Base-by-base conservation (phyloP, 2,797 vertebrate genomes). In the Sebastes nivosus region DNA sequence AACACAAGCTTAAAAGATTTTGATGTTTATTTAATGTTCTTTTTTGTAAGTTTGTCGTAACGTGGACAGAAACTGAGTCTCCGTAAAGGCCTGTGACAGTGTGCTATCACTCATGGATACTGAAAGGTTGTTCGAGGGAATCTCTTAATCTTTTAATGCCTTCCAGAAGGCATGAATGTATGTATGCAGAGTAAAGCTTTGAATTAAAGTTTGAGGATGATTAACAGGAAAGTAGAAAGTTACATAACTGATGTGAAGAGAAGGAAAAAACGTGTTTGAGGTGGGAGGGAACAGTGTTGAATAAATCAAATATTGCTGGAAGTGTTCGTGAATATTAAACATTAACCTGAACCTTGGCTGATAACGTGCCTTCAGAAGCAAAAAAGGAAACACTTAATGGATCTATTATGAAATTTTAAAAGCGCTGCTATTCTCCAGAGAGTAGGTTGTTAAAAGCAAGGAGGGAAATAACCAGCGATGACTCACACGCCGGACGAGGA, bases 391-490 rank as follows among this genome's bases (percentile, higher is more conserved):
- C 8, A 55, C 72, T 71, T 88, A 86, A 89, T 88, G 80, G 84
- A 69, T 78, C 65, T 22, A 64, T 88, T 75, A 82, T 91, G 81
- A 91, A 67, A 82, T 76, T 85, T 87, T 77, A 77, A 86, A 89
- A 75, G 58, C 54, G 4, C 24, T 34, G 18, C 77, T 87, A 82
- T 87, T 91, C 84, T 86, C 25, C 59, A 60, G 79, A 75, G 82
- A 75, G 38, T 34, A 24, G 57, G 64, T 18, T 80, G 58, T 79
- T 75, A 77, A 90, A 81, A 82, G 84, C 57, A 64, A 50, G 59
- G 30, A 75, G 30, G 50, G 50, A 82, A 85, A 83, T 68, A 68
- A 77, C 63, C 29, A 34, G 38, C 3, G 34, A 82, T 94, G 93
- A 94, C 84, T 94, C 93, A 91, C 54, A 2, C 29, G 3, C 16